Evolutionary conservation across 2,113 vertebrate species (phyloP).

Genomic region (Chrysochloris asiatica): DNA sequence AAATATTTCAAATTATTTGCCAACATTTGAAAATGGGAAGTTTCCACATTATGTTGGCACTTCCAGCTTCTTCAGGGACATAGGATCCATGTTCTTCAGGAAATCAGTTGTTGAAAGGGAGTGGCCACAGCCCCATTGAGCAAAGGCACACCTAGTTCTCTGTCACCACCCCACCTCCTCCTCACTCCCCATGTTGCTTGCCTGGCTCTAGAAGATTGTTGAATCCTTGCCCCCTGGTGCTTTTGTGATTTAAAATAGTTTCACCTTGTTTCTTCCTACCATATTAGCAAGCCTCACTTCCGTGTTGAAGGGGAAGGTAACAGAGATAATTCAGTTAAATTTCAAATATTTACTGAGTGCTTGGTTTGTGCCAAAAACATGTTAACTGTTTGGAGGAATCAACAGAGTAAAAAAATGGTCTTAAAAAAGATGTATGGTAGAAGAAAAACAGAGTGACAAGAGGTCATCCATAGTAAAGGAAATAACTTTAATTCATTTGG

Average conservation of each 20-base stretch:
- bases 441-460: not conserved
- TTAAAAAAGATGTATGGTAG: not conserved
- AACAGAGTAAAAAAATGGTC: not conserved
- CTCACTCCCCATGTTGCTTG: not conserved
- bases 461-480: not conserved
- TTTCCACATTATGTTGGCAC: not conserved
- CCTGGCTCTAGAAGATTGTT: not conserved
- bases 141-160: rapidly evolving
- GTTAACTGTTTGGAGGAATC: not conserved
- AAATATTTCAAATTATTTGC: not conserved
- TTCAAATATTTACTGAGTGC: not conserved
- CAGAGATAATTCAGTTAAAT: not conserved
- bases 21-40: not conserved
- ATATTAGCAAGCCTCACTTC: not conserved
- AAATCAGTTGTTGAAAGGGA: not conserved
- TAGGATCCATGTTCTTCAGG: not conserved
- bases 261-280: not conserved
- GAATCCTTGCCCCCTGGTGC: not conserved
- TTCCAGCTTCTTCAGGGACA: not conserved
- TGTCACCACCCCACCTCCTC: rapidly evolving
- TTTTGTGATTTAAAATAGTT: not conserved
- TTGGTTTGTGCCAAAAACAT: not conserved
- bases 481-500: not conserved
- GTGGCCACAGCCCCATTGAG: not conserved
- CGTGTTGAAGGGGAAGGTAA: not conserved